These are phyloP conservation scores for Luffia ferchaultella DNA, from an alignment of 2,888 invertebrate genomes.

Conservation along the genomic window DNA sequence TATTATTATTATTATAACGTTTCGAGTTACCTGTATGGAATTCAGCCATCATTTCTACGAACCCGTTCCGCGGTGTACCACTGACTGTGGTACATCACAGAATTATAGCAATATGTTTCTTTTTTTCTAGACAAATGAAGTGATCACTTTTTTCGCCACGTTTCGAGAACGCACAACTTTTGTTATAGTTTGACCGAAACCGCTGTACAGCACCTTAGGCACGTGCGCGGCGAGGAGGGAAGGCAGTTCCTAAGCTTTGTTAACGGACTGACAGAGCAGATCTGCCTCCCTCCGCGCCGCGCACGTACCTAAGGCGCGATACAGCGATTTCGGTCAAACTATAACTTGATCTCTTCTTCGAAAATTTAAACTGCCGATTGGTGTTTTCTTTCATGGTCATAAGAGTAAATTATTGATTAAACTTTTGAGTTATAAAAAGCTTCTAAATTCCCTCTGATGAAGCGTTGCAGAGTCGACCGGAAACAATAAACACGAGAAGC, in stretches of 20 bases:
- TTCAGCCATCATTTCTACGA: background rate
- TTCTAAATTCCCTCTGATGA: background rate
- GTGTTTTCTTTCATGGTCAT: background rate
- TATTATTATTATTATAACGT: too few species aligned
- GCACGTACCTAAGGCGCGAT: too few species aligned
- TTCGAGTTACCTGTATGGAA: background rate
- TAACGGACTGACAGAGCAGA: too few species aligned
- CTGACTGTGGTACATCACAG: background rate
- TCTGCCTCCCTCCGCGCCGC: too few species aligned
- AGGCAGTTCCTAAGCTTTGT: too few species aligned
- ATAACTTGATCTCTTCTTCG: background rate
- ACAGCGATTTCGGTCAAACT: too few species aligned
- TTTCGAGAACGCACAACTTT: background rate
- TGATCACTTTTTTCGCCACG: background rate
- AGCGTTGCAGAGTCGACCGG: background rate
- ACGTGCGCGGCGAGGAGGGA: too few species aligned
- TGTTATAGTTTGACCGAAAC: too few species aligned
- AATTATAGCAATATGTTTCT: background rate
- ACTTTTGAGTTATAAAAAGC: background rate
- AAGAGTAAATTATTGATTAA: background rate
- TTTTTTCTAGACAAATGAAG: background rate
- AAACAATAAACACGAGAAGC: background rate
- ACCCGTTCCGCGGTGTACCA: background rate
- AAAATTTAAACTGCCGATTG: background rate
- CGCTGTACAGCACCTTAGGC: too few species aligned